Percentiles rank a stretch among this genome's conserved stretches.
These are phyloP conservation scores for Sphaerodactylus townsendi DNA, from an alignment of 2,113 vertebrate genomes.

Conservation along the genomic window DNA sequence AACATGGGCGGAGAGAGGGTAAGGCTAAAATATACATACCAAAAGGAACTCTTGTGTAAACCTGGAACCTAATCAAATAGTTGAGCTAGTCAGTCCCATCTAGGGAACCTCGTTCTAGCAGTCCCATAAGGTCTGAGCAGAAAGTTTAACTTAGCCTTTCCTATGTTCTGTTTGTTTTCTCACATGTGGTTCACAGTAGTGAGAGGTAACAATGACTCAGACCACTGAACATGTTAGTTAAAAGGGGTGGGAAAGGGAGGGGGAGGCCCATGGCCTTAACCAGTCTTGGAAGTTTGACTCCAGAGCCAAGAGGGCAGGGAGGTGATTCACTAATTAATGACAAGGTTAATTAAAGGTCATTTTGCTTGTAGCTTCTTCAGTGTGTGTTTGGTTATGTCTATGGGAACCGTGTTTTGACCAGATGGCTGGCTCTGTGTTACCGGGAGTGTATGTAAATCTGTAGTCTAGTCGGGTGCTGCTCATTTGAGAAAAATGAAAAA, in stretches of 20 bases:
- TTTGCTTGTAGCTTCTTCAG: constrained; percentile 82
- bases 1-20: not conserved
- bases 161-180: not conserved
- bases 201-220: not conserved
- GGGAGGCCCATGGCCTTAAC: constrained; percentile 11
- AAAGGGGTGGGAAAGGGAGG: constrained; percentile 35
- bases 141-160: not conserved
- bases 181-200: not conserved
- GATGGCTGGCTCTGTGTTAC: constrained; percentile 82
- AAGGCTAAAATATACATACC: not conserved
- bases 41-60: not conserved
- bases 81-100: not conserved
- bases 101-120: not conserved
- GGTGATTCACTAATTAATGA: constrained; percentile 72
- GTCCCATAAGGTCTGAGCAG: not conserved
- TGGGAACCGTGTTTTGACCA: constrained; percentile 81
- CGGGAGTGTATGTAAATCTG: constrained; percentile 92
- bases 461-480: constrained; percentile 99
- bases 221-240: constrained; percentile 4
- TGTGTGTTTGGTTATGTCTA: constrained; percentile 85
- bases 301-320: constrained; percentile 39
- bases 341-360: constrained; percentile 78
- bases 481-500: constrained; percentile 74
- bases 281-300: constrained; percentile 1
- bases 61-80: not conserved